Conservation (phyloP, 2,797 vertebrate genomes). For the Trachurus trachurus region DNA sequence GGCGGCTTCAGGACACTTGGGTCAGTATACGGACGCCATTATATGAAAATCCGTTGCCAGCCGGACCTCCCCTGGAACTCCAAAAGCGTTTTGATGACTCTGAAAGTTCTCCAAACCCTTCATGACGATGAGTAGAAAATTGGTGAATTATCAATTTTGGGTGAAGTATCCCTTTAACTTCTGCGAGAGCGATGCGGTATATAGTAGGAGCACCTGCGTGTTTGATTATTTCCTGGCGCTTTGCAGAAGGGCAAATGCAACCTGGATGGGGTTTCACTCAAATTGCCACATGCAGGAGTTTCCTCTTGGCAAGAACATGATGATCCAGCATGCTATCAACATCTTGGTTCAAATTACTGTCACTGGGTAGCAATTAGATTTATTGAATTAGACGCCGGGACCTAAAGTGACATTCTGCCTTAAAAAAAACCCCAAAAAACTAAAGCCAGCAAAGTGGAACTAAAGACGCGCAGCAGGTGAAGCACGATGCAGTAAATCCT, state of each 20-base stretch:
- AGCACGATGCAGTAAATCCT: background rate
- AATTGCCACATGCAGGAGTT: slow-evolving; percentile 53
- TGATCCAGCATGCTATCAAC: slow-evolving; percentile 32
- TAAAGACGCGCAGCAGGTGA: background rate
- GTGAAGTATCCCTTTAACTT: slow-evolving; percentile 13
- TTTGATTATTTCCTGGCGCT: slow-evolving; percentile 59
- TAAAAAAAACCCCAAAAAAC: background rate
- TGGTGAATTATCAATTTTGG: too few relatives aligned
- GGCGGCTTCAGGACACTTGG: too few relatives aligned
- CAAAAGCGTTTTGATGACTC: too few relatives aligned
- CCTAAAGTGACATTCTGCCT: slow-evolving; percentile 3
- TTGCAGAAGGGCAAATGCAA: slow-evolving; percentile 27
- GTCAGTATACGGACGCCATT: too few relatives aligned
- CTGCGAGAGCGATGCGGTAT: slow-evolving; percentile 1
- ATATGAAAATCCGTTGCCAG: too few relatives aligned
- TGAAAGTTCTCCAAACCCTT: too few relatives aligned
- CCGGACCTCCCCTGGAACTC: too few relatives aligned
- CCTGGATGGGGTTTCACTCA: slow-evolving; percentile 53
- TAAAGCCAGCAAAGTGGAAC: background rate
- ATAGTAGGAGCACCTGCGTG: slow-evolving; percentile 10
- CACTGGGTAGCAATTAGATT: slow-evolving; percentile 33
- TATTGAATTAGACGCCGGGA: slow-evolving; percentile 26
- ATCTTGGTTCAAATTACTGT: slow-evolving; percentile 48
- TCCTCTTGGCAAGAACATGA: slow-evolving; percentile 48
- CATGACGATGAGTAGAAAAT: too few relatives aligned